Evolutionary conservation across 2,113 vertebrate species (phyloP), one percentile per base, ranked within the genome.

Genomic region (Seriola quinqueradiata): DNA sequence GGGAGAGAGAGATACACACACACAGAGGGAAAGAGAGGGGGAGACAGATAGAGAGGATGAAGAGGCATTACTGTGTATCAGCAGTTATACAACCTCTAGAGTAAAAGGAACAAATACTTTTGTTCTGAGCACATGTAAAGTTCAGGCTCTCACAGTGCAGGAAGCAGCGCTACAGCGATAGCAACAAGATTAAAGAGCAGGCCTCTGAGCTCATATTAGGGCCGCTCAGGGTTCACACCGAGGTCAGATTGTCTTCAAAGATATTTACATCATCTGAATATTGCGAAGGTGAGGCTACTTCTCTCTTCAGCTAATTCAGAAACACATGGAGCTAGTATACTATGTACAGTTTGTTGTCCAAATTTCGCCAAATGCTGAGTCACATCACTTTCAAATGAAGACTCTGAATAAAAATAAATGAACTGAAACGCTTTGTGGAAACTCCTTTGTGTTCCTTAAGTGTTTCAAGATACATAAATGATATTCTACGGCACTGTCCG

Each of bases 21-120:
- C 8, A 79, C 55, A 42, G 75, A 77, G 57, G 1, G 66, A 60
- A 63, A 50, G 36, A 64, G 23, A 61, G n/a, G 12, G 40, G 23
- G 77, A 61, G 70, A 79, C 52, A 77, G 80, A 75, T 50, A 68
- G 54, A 69, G 65, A 75, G 81, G 19, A 87, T 81, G 73, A 81
- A 79, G 74, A 75, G 64, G 52, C 58, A 86, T 23, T 80, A 68
- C 61, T 74, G 40, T 66, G 40, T 74, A 87, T 84, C 87, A 88
- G 87, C 83, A 85, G 81, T 87, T 57, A 46, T 42, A 83, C 63
- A 87, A 85, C 75, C 79, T 85, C 75, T 55, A 76, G 59, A 81
- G 77, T 63, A 77, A 88, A 82, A 80, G 79, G 74, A 88, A 86
- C 79, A 89, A 76, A 87, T 76, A 70, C 79, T 88, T 81, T 89